Percentiles rank a stretch among this genome's conserved stretches.
phyloP scores from a whole-genome alignment of 2,888 invertebrate species.

The Drosophila diplacantha region DNA sequence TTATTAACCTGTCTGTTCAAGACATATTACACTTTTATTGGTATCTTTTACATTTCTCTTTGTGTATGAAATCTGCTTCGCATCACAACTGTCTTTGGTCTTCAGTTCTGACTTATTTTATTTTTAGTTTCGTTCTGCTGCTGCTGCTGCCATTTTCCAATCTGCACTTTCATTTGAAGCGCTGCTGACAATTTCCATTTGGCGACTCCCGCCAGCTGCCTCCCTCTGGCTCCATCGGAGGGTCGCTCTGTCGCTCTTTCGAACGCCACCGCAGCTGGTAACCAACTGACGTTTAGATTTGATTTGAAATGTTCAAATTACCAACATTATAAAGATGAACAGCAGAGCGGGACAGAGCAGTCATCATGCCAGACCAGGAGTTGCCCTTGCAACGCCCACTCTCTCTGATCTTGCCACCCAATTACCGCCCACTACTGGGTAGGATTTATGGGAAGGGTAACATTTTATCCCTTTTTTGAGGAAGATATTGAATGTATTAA shows the following conservation, averaged over 20 bases:
- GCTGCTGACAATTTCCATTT: slow-evolving; percentile 69
- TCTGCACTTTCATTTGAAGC: slow-evolving; percentile 68
- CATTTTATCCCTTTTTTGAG: neutral
- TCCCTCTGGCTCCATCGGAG: neutral
- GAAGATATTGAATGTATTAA: no score
- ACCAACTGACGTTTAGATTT: slow-evolving; percentile 70
- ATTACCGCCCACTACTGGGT: neutral
- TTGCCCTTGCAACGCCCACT: neutral
- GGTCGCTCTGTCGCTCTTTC: slow-evolving; percentile 1
- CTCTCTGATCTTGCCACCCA: neutral
- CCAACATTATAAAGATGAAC: slow-evolving; percentile 70
- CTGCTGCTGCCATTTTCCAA: slow-evolving; percentile 59
- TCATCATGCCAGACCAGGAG: slow-evolving; percentile 10
- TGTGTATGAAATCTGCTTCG: slow-evolving; percentile 44
- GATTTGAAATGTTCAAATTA: slow-evolving; percentile 72
- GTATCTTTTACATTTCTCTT: neutral
- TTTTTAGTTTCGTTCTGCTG: slow-evolving; percentile 31
- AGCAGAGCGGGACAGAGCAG: slow-evolving; percentile 34
- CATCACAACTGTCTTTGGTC: slow-evolving; percentile 61
- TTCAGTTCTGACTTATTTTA: slow-evolving; percentile 21
- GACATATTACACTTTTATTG: neutral
- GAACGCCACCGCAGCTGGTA: slow-evolving; percentile 60
- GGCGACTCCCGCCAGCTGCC: slow-evolving; percentile 36
- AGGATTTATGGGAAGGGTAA: neutral
- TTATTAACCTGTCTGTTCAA: neutral